A percentile compares a stretch with the other conserved stretches of the same genome.
Evolutionary conservation across 2,888 invertebrate species (phyloP).

Genomic region (Colletes collaris): DNA sequence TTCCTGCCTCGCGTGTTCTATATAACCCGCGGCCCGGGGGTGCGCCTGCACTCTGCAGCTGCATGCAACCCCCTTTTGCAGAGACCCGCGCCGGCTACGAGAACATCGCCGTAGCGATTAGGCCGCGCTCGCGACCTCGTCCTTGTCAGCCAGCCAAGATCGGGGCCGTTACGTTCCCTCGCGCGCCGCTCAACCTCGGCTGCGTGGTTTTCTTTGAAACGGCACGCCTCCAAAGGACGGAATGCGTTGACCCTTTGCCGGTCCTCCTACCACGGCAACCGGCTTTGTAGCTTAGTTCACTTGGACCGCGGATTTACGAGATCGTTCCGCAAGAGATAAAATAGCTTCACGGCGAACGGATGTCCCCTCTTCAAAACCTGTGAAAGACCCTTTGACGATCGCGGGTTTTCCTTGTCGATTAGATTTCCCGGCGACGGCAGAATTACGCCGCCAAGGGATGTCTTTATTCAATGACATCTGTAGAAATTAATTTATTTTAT

Average conservation of each 20-base stretch:
- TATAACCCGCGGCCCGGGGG: slow-evolving; percentile 58
- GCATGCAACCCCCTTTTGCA: slow-evolving; percentile 46
- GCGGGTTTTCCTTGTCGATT: too few species aligned
- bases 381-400: not conserved
- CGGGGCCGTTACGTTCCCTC: slow-evolving; percentile 59
- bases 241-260: slow-evolving; percentile 36
- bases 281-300: not conserved
- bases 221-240: slow-evolving; percentile 4
- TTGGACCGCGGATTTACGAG: too few species aligned
- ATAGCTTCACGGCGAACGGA: not conserved
- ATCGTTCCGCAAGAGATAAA: not conserved
- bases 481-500: too few species aligned
- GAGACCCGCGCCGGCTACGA: slow-evolving; percentile 26
- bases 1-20: slow-evolving; percentile 25
- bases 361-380: slow-evolving; percentile 7
- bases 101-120: slow-evolving; percentile 56
- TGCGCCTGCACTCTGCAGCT: slow-evolving; percentile 59
- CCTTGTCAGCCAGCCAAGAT: slow-evolving; percentile 65
- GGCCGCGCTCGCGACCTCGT: slow-evolving; percentile 68
- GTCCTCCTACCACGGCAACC: not conserved
- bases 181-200: slow-evolving; percentile 1
- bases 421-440: too few species aligned
- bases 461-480: too few species aligned
- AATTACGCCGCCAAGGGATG: too few species aligned
- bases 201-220: slow-evolving; percentile 30